Conservation (phyloP, 2,888 invertebrate species). For the Pycnomerus fuliginosus region DNA sequence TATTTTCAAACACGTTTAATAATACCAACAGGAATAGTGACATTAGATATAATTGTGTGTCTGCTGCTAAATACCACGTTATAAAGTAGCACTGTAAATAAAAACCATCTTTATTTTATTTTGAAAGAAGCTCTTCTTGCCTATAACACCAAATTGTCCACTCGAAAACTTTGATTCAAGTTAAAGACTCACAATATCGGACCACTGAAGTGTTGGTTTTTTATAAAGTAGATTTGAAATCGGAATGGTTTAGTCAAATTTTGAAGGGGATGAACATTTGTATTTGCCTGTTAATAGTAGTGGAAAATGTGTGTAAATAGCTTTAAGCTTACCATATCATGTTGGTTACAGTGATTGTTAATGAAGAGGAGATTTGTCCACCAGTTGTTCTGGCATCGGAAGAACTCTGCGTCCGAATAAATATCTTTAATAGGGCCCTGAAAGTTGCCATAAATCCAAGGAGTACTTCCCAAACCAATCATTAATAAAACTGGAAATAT, state of each 20-base stretch:
- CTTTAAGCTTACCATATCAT: slow-evolving; percentile 21
- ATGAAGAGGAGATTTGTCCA: slow-evolving; percentile 21
- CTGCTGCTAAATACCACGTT: slow-evolving; percentile 22
- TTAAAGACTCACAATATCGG: too few relatives aligned
- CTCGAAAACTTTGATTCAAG: too few relatives aligned
- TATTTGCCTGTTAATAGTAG: too few relatives aligned
- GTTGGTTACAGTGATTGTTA: slow-evolving; percentile 12
- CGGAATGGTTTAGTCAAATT: too few relatives aligned
- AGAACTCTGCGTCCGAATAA: slow-evolving; percentile 28
- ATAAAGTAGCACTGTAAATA: slow-evolving; percentile 21
- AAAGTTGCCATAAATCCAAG: slow-evolving; percentile 27
- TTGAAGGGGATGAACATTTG: too few relatives aligned
- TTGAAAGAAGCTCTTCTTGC: too few relatives aligned
- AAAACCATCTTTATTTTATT: not conserved
- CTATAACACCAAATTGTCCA: too few relatives aligned
- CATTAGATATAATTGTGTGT: slow-evolving; percentile 22
- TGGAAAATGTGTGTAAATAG: too few relatives aligned
- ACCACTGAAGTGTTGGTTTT: too few relatives aligned
- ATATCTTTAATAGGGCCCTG: slow-evolving; percentile 30
- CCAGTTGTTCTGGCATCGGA: slow-evolving; percentile 18
- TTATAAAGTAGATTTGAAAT: too few relatives aligned
- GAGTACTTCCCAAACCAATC: slow-evolving; percentile 24
- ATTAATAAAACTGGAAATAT: slow-evolving; percentile 30
- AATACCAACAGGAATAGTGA: slow-evolving; percentile 15
- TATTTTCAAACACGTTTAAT: slow-evolving; percentile 6